These are phyloP conservation scores for Pristionchus mayeri DNA, from an alignment of 2,888 invertebrate species.

Conservation along the genomic window DNA sequence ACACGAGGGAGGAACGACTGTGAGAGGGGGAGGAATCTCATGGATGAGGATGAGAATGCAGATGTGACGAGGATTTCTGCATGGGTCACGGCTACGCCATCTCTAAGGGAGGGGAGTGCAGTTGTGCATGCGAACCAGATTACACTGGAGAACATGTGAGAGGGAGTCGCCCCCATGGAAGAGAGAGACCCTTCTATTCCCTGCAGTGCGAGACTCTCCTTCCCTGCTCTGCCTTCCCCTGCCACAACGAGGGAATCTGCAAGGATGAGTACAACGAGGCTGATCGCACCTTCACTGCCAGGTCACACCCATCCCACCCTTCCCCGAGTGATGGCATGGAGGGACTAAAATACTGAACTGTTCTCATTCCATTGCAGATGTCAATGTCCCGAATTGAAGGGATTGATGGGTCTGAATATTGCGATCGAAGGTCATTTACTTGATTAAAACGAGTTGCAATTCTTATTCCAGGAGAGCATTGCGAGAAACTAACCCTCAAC, in stretches of 20 bases:
- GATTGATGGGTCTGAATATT: too few relatives aligned
- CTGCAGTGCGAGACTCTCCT: slow-evolving; percentile 12
- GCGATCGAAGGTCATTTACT: not conserved
- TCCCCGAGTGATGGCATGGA: not conserved
- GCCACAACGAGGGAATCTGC: slow-evolving; percentile 32
- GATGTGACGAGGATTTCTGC: slow-evolving; percentile 45
- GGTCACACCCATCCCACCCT: not conserved
- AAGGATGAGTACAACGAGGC: not conserved
- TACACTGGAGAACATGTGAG: slow-evolving; percentile 40
- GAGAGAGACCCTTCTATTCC: not conserved
- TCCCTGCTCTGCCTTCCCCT: not conserved
- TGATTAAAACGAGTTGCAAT: too few relatives aligned
- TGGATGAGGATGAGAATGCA: not conserved
- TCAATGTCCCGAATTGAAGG: not conserved
- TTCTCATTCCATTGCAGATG: too few relatives aligned
- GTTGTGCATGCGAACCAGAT: slow-evolving; percentile 5
- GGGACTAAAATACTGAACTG: too few relatives aligned
- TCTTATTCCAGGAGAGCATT: not conserved
- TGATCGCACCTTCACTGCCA: not conserved
- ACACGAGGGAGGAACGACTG: slow-evolving; percentile 21
- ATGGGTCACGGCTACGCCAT: slow-evolving; percentile 19
- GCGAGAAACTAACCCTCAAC: not conserved
- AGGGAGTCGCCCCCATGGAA: not conserved
- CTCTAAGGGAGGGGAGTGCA: not conserved
- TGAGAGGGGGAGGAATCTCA: not conserved